Evolutionary conservation across 2,113 vertebrate genomes (phyloP), one percentile per base, ranked within the genome.

Genomic region (Barnardius zonarius): DNA sequence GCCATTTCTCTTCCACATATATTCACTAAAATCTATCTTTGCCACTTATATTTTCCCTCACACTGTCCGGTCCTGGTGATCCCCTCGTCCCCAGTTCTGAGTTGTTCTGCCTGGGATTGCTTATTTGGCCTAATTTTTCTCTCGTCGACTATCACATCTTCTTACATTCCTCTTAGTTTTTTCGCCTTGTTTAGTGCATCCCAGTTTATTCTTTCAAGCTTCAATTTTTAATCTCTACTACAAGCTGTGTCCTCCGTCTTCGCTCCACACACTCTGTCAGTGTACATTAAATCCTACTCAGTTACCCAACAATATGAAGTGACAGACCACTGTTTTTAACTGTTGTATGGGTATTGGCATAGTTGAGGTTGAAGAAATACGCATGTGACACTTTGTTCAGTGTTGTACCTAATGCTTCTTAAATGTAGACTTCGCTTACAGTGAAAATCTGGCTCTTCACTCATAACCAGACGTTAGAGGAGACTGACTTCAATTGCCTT

Each of bases 241-340:
- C n/a, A 72, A 59, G 55, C 18, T 78, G 25, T 0, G 72, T 92
- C 70, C 23, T 51, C 22, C 11, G 8, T 37, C 17, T 68, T 74
- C 10, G 15, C 9, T 72, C 11, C 33, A 30, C 12, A 6, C 1
- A 2, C 3, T 83, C 7, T 48, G 6, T 59, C 2, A 4, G 9
- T 52, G 28, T 44, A 44, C 39, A 7, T 16, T 19, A 79, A 80
- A 68, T 92, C 35, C 25, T 78, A 5, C 31, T 31, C 7, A 18
- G 24, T 70, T 78, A 28, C 31, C 28, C 39, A 46, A 5, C 35
- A 51, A 6, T 14, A 9, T 30, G 10, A 64, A 83, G n/a, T 31
- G 11, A 62, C 27, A 57, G 27, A 11, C 44, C 8, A 9, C 52
- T 83, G n/a, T 62, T 73, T 86, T 61, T 54, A 52, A 3, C 30